Conservation (phyloP, 2,113 vertebrate species). For the Telmatochromis brichardi region DNA sequence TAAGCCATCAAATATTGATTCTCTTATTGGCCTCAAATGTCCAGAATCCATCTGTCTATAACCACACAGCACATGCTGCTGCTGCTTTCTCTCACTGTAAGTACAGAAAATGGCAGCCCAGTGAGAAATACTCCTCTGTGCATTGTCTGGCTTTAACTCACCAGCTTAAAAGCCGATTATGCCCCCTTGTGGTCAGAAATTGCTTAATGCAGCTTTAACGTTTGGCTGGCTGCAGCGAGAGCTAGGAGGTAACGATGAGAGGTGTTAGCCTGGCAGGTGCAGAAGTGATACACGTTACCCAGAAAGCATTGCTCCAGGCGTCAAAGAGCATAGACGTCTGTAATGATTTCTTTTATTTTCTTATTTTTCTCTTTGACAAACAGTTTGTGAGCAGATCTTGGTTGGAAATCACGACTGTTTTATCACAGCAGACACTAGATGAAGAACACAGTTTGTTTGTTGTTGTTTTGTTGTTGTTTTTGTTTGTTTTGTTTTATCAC, state of each 20-base stretch:
- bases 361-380: not conserved
- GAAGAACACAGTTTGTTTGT: not conserved
- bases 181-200: not conserved
- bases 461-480: not conserved
- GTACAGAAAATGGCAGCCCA: not conserved
- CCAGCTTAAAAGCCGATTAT: not conserved
- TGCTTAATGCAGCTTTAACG: not conserved
- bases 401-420: not conserved
- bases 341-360: not conserved
- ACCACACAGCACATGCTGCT: not conserved
- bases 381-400: not conserved
- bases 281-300: not conserved
- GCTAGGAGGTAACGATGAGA: not conserved
- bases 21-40: not conserved
- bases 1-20: not conserved
- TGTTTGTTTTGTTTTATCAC: not conserved
- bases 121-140: not conserved
- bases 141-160: not conserved
- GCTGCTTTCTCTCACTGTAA: not conserved
- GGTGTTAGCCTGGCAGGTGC: not conserved
- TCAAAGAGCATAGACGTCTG: rapidly evolving
- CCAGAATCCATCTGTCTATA: not conserved
- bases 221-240: not conserved
- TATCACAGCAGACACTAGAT: not conserved
- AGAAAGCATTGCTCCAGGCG: not conserved